phyloP scores from a whole-genome alignment of 2,888 invertebrate species.

The Gymnocheta viridis region DNA sequence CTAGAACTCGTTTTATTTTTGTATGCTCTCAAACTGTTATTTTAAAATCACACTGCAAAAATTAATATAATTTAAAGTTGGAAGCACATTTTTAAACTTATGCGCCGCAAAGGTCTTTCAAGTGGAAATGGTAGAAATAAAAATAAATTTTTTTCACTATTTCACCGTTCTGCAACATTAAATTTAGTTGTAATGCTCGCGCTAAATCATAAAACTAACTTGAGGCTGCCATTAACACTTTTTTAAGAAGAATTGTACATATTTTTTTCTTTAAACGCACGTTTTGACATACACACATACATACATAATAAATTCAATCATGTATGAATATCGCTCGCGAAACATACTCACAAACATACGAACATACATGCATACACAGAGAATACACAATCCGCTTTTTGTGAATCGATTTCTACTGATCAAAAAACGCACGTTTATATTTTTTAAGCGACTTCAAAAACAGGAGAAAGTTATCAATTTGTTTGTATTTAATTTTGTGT shows the following conservation, averaged over 20 bases:
- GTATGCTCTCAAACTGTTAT: no score
- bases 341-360: no score
- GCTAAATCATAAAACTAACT: conserved; percentile 77
- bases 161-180: conserved; percentile 79
- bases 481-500: no score
- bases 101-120: background rate
- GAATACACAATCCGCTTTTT: no score
- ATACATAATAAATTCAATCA: no score
- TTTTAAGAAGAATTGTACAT: conserved; percentile 42
- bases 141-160: conserved; percentile 73
- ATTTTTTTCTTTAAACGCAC: conserved; percentile 42
- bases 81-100: background rate
- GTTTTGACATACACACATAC: conserved; percentile 56
- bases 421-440: no score
- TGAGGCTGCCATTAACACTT: conserved; percentile 77
- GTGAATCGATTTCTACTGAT: no score
- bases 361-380: no score
- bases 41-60: background rate
- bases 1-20: no score
- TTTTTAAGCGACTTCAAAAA: no score
- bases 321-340: no score
- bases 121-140: conserved; percentile 1
- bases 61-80: background rate
- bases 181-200: conserved; percentile 75
- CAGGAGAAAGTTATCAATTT: no score